Evolutionary conservation across 2,888 invertebrate species (phyloP), one percentile per base, ranked within the genome.

Genomic region (Drosophila algonquin): DNA sequence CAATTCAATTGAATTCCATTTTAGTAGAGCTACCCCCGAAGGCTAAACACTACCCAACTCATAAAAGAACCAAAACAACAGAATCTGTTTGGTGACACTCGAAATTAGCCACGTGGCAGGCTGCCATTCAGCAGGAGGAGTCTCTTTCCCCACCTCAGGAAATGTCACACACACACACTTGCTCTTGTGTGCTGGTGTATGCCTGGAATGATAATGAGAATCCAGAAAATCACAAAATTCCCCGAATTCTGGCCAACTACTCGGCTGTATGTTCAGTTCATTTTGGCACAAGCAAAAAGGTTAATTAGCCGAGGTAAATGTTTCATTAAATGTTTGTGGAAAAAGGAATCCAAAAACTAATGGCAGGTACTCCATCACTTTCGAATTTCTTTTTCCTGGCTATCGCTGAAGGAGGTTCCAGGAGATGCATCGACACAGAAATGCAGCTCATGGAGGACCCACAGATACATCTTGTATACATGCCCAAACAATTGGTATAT

Each of bases 191-290:
- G 12, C 35, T 21, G 51, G 51, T 35, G 35, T 67, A 58, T 65
- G 73, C 21, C 54, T 18, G 53, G 73, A 73, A 73, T 73, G 65
- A 54, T 67, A 73, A 73, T 73, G 72, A 60, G 73, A 44, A 53
- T n/a, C 54, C 59, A 27, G 45, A 40, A 40, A 30, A 30, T 2
- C 30, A 30, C 7, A 30, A 30, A 64, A 60, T 69, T 46, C 54
- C 27, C 46, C 27, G 53, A 67, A 51, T 54, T 60, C 30, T 24
- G 50, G 27, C 0, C 67, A 48, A 67, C 50, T 60, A 30, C 30
- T 30, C 30, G 30, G 1, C 7, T 30, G 8, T 8, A 54, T 54
- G 65, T 55, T 59, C 30, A 53, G 59, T 60, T 67, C 50, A 60
- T 67, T 60, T 32, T 51, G 50, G 51, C 51, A 35, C 12, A 63